These are phyloP conservation scores for Subacronicta megacephala DNA, from an alignment of 2,888 invertebrate species.

Conservation along the genomic window DNA sequence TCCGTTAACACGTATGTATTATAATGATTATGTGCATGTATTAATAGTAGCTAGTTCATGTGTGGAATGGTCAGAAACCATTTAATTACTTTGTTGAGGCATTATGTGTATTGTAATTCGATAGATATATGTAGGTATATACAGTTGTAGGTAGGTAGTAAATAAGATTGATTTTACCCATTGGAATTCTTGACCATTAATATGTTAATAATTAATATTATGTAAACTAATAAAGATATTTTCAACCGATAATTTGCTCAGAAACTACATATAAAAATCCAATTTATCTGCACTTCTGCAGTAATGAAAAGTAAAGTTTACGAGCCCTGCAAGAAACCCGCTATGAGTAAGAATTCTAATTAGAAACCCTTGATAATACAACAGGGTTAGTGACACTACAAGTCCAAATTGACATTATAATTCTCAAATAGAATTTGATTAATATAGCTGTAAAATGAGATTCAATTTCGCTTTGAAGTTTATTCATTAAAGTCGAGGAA, in stretches of 20 bases:
- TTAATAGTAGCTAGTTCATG: not conserved
- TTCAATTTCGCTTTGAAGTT: no score
- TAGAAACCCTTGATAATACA: not conserved
- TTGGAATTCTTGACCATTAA: not conserved
- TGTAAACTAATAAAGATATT: no score
- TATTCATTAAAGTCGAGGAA: no score
- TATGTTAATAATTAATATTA: no score
- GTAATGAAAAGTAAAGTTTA: not conserved
- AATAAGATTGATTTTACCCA: slow-evolving; percentile 1
- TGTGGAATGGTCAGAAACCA: slow-evolving; percentile 11
- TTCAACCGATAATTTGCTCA: no score
- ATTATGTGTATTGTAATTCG: slow-evolving; percentile 16
- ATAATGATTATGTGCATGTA: slow-evolving; percentile 15
- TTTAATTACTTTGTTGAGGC: slow-evolving; percentile 16
- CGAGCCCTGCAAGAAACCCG: not conserved
- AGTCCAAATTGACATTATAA: no score
- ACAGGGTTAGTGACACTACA: not conserved
- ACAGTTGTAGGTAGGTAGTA: no score
- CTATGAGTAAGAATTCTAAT: not conserved
- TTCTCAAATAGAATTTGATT: no score
- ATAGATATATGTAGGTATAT: no score
- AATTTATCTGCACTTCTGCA: not conserved
- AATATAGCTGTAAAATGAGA: not conserved
- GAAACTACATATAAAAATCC: not conserved
- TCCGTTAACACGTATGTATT: slow-evolving; percentile 1